These are phyloP conservation scores for Lophura nycthemera DNA, from an alignment of 2,113 vertebrate species.

Conservation along the genomic window DNA sequence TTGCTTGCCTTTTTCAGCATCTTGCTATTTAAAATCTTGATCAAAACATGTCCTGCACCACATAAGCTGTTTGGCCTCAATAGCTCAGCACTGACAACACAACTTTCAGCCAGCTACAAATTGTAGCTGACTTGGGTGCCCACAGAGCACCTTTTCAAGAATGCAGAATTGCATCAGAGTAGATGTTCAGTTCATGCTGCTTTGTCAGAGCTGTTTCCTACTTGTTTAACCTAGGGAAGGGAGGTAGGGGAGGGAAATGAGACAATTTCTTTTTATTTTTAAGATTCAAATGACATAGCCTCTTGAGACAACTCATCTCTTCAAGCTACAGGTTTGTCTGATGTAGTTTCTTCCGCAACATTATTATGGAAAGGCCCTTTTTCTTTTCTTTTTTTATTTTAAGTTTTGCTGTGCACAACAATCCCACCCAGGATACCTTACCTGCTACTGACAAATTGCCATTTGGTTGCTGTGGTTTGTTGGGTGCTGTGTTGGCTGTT, in stretches of 20 bases:
- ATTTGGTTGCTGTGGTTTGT: conserved; percentile 71
- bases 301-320: neutral
- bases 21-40: neutral
- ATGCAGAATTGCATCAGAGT: neutral
- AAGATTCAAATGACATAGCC: neutral
- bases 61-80: neutral
- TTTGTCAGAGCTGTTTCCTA: neutral
- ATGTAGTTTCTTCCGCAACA: neutral
- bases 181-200: neutral
- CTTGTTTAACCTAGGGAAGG: neutral
- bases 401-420: neutral
- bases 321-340: neutral
- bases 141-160: neutral
- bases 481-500: conserved; percentile 36
- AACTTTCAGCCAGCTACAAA: neutral
- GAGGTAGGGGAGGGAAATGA: too few relatives aligned
- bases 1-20: neutral
- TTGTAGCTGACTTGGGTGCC: neutral
- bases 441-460: conserved; percentile 64
- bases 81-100: neutral
- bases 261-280: neutral
- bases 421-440: conserved; percentile 43
- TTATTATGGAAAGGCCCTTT: neutral
- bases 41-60: neutral
- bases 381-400: neutral